Conservation (phyloP, 2,888 invertebrate species). For the Acrocera orbiculus region DNA sequence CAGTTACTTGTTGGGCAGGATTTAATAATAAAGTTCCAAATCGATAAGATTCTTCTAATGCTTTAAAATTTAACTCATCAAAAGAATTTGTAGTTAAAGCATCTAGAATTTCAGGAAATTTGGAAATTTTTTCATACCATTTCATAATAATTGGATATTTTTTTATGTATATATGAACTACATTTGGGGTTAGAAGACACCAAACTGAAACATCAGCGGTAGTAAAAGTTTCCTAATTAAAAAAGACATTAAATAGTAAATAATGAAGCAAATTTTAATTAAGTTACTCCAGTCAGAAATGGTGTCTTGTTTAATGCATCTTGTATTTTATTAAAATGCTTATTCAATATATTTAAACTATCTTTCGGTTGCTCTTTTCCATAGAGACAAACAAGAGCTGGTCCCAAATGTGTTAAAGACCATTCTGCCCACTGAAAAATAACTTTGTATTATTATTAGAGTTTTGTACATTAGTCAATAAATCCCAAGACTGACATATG, state of each 20-base stretch:
- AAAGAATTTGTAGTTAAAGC: constrained; percentile 26
- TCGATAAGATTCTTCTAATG: constrained; percentile 33
- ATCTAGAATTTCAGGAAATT: constrained; percentile 37
- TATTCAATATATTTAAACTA: constrained; percentile 38
- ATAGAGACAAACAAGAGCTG: constrained; percentile 39
- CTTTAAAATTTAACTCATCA: constrained; percentile 22
- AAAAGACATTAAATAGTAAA: no score
- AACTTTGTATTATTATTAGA: not conserved
- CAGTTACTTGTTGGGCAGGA: no score
- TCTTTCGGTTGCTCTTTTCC: no score
- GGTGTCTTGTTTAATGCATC: constrained; percentile 33
- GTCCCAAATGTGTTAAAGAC: constrained; percentile 42
- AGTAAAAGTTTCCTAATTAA: no score
- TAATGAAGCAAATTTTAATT: constrained; percentile 4
- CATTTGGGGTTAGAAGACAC: constrained; percentile 55
- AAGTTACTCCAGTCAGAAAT: constrained; percentile 42
- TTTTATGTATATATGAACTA: no score
- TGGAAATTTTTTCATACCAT: constrained; percentile 44
- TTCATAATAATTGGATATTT: constrained; percentile 36
- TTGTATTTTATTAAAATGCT: constrained; percentile 40
- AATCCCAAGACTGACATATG: no score
- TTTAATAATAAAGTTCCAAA: constrained; percentile 31
- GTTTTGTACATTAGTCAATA: constrained; percentile 2
- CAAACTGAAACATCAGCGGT: constrained; percentile 56
- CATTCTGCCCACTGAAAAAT: constrained; percentile 44